A percentile compares a stretch with the other conserved stretches of the same genome.
Evolutionary conservation across 1,140 invertebrate genomes (phyloP).

Genomic region (Pentalonia nigronervosa): DNA sequence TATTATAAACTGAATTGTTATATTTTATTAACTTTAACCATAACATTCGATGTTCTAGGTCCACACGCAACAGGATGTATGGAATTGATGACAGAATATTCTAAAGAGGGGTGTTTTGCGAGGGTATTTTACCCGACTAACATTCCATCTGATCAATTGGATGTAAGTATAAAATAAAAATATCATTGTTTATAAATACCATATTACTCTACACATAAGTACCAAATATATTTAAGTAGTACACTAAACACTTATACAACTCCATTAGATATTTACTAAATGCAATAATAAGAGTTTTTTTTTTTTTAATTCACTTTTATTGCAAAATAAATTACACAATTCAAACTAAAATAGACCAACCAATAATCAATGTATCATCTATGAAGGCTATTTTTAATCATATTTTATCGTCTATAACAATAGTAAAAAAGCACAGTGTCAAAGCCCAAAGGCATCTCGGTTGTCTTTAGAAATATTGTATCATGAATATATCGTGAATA

Average conservation of each 20-base stretch:
- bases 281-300: not conserved
- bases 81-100: constrained; percentile 66
- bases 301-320: not conserved
- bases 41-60: constrained; percentile 62
- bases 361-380: too few species aligned
- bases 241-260: not conserved
- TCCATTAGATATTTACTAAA: not conserved
- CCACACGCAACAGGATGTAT: constrained; percentile 64
- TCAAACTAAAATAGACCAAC: not conserved
- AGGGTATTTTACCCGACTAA: constrained; percentile 66
- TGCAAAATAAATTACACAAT: not conserved
- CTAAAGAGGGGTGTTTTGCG: constrained; percentile 64
- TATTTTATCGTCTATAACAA: not conserved
- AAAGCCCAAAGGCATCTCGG: not conserved
- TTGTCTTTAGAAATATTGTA: not conserved
- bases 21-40: not conserved
- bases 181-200: not conserved
- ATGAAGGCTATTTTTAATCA: not conserved
- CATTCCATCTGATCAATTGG: constrained; percentile 59
- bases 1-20: not conserved
- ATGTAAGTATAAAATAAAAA: constrained; percentile 61
- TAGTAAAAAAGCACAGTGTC: not conserved
- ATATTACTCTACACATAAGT: not conserved
- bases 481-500: not conserved
- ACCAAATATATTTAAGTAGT: not conserved